Conservation (phyloP, 2,888 invertebrate genomes). For the Aelia acuminata region DNA sequence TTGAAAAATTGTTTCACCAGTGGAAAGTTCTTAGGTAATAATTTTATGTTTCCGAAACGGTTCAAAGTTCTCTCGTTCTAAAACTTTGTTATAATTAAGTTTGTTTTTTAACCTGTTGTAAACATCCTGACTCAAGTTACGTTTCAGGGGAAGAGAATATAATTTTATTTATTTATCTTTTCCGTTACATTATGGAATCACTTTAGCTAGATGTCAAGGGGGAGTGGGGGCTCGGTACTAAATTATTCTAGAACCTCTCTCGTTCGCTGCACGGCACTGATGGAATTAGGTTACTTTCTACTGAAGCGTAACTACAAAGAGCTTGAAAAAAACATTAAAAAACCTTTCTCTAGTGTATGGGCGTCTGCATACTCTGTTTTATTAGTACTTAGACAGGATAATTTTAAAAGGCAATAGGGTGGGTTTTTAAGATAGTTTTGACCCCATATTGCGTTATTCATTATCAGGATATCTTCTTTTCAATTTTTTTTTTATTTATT, state of each 20-base stretch:
- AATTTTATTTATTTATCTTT: neutral
- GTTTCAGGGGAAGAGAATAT: neutral
- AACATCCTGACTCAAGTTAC: neutral
- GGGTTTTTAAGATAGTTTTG: no score
- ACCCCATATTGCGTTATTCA: no score
- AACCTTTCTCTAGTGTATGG: no score
- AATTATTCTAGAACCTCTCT: neutral
- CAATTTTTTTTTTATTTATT: no score
- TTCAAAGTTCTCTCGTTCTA: neutral
- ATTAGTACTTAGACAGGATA: no score
- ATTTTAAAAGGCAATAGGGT: no score
- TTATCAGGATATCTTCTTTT: no score
- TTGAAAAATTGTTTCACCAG: neutral
- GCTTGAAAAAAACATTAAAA: neutral
- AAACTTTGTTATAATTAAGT: neutral
- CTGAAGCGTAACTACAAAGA: neutral
- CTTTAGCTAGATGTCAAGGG: neutral
- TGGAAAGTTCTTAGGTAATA: neutral
- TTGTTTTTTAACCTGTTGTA: neutral
- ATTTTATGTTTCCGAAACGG: neutral
- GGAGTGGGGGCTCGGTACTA: neutral
- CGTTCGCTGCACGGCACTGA: neutral
- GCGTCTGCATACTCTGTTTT: no score
- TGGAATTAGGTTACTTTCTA: neutral
- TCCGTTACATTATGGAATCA: neutral